Evolutionary conservation across 2,888 invertebrate genomes (phyloP).

Genomic region (Tipula lateralis): DNA sequence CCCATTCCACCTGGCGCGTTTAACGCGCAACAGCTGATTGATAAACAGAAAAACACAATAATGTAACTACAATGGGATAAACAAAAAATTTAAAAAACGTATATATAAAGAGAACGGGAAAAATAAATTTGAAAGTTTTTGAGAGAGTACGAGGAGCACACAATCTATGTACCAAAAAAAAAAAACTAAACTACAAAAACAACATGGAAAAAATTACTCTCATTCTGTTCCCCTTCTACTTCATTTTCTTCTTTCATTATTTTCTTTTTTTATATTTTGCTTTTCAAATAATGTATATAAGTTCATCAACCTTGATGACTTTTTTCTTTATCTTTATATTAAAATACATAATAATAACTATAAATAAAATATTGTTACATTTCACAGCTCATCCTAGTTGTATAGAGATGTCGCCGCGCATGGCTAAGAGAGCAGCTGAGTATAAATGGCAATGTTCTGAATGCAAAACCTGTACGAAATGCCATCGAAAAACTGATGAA

Average conservation of each 20-base stretch:
- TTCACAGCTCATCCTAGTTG: conserved; percentile 76
- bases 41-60: conserved; percentile 15
- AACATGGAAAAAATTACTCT: not conserved
- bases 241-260: conserved; percentile 15
- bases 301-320: conserved; percentile 28
- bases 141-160: not conserved
- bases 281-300: not conserved
- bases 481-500: conserved; percentile 75
- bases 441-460: conserved; percentile 93
- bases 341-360: not conserved
- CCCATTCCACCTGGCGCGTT: conserved; percentile 15
- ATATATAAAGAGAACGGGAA: conserved; percentile 3
- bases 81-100: not conserved
- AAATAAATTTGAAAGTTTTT: conserved; percentile 11
- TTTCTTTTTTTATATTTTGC: conserved; percentile 19
- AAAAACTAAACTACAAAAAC: not conserved
- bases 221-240: not conserved
- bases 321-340: not conserved
- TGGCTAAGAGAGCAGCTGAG: conserved; percentile 74
- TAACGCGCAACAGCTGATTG: not conserved
- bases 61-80: not conserved
- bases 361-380: not conserved
- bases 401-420: conserved; percentile 76
- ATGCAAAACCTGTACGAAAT: conserved; percentile 85
- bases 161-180: not conserved